Conservation (phyloP, 37 sponge, comb jelly and placozoan species). For the Ephydatia muelleri region DNA sequence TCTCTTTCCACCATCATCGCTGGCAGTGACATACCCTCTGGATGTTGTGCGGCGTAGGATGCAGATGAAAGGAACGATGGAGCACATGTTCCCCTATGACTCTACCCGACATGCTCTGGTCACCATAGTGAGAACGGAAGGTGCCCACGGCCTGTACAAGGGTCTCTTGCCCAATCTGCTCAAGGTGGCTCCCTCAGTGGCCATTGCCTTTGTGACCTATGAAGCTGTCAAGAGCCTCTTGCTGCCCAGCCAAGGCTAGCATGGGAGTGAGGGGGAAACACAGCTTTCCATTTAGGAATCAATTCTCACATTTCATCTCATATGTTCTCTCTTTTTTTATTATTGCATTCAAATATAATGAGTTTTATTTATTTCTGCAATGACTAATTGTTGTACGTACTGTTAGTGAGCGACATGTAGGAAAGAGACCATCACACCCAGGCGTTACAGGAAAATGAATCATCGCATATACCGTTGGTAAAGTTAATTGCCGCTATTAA, state of each 20-base stretch:
- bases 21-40: conserved; percentile 73
- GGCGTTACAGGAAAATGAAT: too few species aligned
- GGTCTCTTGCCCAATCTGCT: conserved; percentile 48
- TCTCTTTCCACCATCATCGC: background rate
- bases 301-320: background rate
- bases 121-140: conserved; percentile 51
- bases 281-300: background rate
- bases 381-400: too few species aligned
- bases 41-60: conserved; percentile 74
- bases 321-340: background rate
- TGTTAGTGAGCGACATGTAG: too few species aligned
- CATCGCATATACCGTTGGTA: too few species aligned
- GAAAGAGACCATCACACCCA: too few species aligned
- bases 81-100: conserved; percentile 37
- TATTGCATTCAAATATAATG: too few species aligned
- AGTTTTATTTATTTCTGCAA: too few species aligned
- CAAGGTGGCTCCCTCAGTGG: conserved; percentile 73
- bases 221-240: conserved; percentile 45
- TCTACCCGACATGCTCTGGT: conserved; percentile 53
- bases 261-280: too few species aligned
- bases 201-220: conserved; percentile 71
- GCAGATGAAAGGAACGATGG: conserved; percentile 67
- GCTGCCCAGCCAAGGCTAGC: too few species aligned
- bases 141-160: conserved; percentile 62
- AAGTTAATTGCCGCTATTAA: too few species aligned